phyloP scores from a whole-genome alignment of 2,113 vertebrate species.

The Paramormyrops kingsleyae region DNA sequence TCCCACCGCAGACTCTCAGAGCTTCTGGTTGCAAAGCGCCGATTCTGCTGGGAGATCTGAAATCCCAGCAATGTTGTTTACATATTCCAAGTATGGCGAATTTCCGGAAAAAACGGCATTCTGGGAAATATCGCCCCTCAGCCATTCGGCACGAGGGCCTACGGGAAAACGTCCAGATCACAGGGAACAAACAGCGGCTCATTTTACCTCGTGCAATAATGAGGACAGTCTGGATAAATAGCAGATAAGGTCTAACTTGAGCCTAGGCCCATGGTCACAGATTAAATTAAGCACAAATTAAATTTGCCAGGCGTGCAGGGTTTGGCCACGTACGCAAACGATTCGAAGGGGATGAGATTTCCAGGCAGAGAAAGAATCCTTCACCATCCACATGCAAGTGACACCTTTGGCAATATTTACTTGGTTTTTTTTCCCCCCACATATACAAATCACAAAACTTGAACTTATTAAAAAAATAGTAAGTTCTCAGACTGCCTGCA shows the following conservation, averaged over 20 bases:
- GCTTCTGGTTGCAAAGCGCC: not conserved
- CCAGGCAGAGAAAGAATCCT: not conserved
- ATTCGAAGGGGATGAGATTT: not conserved
- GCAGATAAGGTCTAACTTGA: not conserved
- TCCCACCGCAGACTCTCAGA: not conserved
- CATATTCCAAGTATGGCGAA: not conserved
- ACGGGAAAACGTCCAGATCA: not conserved
- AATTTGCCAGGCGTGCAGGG: not conserved
- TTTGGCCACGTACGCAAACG: not conserved
- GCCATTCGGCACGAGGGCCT: not conserved
- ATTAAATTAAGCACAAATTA: not conserved
- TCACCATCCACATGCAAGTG: not conserved
- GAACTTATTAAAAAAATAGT: not conserved
- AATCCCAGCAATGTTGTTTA: conserved; percentile 6
- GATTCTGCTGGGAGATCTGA: not conserved
- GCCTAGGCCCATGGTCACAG: not conserved
- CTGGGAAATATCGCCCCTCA: not conserved
- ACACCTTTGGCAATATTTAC: not conserved
- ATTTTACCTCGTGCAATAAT: not conserved
- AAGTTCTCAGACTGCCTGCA: not conserved
- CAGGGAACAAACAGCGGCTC: not conserved
- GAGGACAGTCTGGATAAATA: not conserved
- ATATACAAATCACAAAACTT: not conserved
- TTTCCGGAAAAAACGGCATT: not conserved
- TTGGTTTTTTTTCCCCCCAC: not conserved